A percentile compares a stretch with the other conserved stretches of the same genome.
These are phyloP conservation scores for Oryzias dopingdopingensis DNA, from an alignment of 2,797 vertebrate genomes.

Conservation along the genomic window DNA sequence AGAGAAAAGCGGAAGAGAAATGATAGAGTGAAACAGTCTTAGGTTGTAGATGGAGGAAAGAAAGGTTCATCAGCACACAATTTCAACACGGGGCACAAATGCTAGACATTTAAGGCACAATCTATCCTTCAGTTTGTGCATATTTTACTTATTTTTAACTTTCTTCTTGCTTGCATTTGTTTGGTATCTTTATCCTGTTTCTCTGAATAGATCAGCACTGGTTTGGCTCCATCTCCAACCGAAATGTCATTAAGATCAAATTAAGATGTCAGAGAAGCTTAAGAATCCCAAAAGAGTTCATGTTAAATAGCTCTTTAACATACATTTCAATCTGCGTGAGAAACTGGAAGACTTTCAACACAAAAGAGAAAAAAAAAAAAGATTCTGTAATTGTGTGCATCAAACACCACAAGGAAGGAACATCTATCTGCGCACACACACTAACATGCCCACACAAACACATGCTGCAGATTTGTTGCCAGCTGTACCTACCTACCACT, in stretches of 20 bases:
- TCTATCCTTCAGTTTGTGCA: constrained; percentile 20
- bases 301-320: constrained; percentile 75
- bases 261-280: constrained; percentile 78
- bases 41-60: constrained; percentile 5
- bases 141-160: constrained; percentile 17
- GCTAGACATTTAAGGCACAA: constrained; percentile 5
- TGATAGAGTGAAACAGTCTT: constrained; percentile 9
- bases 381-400: not conserved
- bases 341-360: constrained; percentile 52
- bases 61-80: constrained; percentile 22
- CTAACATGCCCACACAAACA: not conserved
- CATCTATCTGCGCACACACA: not conserved
- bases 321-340: constrained; percentile 58
- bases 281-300: constrained; percentile 67
- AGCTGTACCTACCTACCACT: constrained; percentile 18
- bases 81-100: constrained; percentile 16
- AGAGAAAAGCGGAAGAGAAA: not conserved
- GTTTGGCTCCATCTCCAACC: constrained; percentile 47
- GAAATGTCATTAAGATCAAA: constrained; percentile 83
- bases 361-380: constrained; percentile 11
- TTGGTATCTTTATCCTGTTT: constrained; percentile 17
- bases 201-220: constrained; percentile 24
- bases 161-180: constrained; percentile 7
- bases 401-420: constrained; percentile 18
- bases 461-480: constrained; percentile 5